Evolutionary conservation across 2,113 vertebrate species (phyloP).

Genomic region (Pteropus alecto): DNA sequence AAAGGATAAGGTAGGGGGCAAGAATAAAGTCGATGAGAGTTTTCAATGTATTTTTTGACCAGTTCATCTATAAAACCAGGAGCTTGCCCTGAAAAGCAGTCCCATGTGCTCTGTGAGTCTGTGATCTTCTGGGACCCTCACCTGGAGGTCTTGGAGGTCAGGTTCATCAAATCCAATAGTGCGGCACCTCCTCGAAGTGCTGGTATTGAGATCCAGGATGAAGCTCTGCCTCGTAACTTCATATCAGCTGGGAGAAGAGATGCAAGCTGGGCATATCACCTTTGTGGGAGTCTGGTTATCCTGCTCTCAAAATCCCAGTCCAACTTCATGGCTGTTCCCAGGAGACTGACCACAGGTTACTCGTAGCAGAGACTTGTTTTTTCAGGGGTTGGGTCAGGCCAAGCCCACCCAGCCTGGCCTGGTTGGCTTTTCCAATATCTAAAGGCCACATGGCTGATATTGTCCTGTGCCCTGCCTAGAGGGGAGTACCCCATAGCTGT

Average conservation of each 20-base stretch:
- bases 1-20: neutral
- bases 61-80: neutral
- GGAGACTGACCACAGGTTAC: neutral
- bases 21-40: neutral
- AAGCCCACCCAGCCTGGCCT: neutral
- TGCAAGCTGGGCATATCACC: neutral
- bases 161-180: neutral
- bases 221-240: neutral
- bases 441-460: neutral
- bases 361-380: neutral
- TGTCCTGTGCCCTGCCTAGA: neutral
- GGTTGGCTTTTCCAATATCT: neutral
- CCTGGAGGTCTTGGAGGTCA: neutral
- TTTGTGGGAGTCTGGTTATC: neutral
- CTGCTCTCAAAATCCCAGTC: neutral
- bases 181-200: fast-evolving
- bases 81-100: neutral
- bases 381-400: neutral
- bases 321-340: neutral
- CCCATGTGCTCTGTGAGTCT: neutral
- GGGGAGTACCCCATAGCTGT: fast-evolving
- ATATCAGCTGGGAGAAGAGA: neutral
- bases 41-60: neutral
- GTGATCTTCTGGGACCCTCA: neutral
- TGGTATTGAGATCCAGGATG: neutral